These are phyloP conservation scores for Ylistrum balloti DNA, from an alignment of 1,140 invertebrate genomes.

Conservation along the genomic window DNA sequence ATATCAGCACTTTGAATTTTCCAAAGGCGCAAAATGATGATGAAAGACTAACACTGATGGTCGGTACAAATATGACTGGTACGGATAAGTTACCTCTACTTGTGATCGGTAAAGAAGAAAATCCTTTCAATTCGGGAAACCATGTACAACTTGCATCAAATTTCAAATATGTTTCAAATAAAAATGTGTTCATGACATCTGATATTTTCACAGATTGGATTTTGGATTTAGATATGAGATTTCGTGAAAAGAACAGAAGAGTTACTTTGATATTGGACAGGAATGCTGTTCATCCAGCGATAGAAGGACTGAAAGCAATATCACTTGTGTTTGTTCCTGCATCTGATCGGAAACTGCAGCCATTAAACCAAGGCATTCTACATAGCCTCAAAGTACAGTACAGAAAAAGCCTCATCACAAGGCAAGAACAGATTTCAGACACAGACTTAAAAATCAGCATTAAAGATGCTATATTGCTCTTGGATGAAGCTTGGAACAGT, in stretches of 20 bases:
- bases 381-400: background rate
- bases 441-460: background rate
- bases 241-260: background rate
- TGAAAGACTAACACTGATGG: background rate
- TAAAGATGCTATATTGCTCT: background rate
- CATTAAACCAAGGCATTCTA: background rate
- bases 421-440: background rate
- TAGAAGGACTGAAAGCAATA: background rate
- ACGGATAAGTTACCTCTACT: background rate
- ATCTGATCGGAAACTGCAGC: background rate
- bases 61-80: background rate
- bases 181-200: background rate
- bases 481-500: constrained; percentile 2
- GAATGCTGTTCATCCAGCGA: background rate
- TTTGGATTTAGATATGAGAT: background rate
- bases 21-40: background rate
- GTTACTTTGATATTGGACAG: constrained; percentile 10
- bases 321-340: constrained; percentile 16
- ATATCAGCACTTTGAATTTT: background rate
- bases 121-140: background rate
- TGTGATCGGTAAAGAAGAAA: background rate
- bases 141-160: background rate
- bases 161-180: constrained; percentile 16
- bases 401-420: background rate
- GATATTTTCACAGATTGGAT: background rate